Evolutionary conservation across 1,140 invertebrate species (phyloP).

Genomic region (Magallana ariakensis): DNA sequence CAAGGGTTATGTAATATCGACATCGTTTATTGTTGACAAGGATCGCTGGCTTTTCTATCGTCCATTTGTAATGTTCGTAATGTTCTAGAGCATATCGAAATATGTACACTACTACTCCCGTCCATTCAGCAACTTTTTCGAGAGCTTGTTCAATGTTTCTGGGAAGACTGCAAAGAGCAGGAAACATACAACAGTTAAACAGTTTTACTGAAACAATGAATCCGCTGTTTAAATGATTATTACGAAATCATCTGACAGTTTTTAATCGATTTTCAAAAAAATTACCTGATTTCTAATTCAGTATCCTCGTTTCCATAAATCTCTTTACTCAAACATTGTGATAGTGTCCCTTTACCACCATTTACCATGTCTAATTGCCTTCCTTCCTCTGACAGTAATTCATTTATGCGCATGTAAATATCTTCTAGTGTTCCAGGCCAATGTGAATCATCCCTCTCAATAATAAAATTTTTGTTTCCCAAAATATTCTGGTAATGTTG

Average conservation of each 20-base stretch:
- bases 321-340: neutral
- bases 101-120: neutral
- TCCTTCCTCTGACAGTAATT: neutral
- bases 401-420: neutral
- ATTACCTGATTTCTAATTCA: neutral
- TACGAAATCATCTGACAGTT: neutral
- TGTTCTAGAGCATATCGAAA: neutral
- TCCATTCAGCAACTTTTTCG: neutral
- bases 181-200: neutral
- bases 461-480: neutral
- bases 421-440: neutral
- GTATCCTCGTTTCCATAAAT: neutral
- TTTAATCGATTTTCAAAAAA: neutral
- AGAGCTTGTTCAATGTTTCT: neutral
- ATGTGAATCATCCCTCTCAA: neutral
- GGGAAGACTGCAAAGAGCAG: neutral
- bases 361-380: neutral
- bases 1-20: conserved; percentile 29
- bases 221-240: neutral
- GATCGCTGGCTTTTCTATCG: neutral
- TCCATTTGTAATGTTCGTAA: neutral
- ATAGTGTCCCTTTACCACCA: neutral
- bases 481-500: neutral
- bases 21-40: neutral
- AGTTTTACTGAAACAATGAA: neutral